Evolutionary conservation across 1,140 invertebrate species (phyloP).

Genomic region (Drosophila ohnishii): DNA sequence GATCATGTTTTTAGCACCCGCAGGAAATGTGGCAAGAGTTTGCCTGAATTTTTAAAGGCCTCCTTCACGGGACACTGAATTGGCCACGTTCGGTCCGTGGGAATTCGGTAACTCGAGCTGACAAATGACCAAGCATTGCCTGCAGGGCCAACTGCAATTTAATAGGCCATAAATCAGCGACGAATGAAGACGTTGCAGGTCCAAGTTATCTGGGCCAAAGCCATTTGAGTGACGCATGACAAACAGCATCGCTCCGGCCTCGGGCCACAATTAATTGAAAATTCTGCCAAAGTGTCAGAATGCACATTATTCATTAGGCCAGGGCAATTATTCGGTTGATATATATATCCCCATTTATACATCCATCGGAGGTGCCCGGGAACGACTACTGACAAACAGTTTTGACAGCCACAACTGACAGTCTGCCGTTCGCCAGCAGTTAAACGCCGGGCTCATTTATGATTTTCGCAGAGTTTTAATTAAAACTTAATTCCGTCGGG

Average conservation of each 20-base stretch:
- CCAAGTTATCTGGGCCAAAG: constrained; percentile 42
- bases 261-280: constrained; percentile 49
- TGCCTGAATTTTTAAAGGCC: constrained; percentile 28
- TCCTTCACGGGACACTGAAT: constrained; percentile 45
- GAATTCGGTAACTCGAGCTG: constrained; percentile 30
- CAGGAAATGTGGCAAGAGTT: constrained; percentile 34
- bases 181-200: constrained; percentile 47
- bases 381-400: constrained; percentile 16
- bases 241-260: constrained; percentile 24
- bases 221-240: constrained; percentile 48
- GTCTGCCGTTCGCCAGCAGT: constrained; percentile 9
- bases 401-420: constrained; percentile 39
- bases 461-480: constrained; percentile 59
- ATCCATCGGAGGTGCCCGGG: constrained; percentile 16
- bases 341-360: constrained; percentile 5
- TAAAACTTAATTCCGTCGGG: constrained; percentile 47
- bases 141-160: constrained; percentile 57
- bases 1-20: constrained; percentile 44
- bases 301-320: constrained; percentile 44
- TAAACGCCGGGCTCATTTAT: constrained; percentile 11
- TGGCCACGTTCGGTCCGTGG: constrained; percentile 37
- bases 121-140: constrained; percentile 21
- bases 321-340: constrained; percentile 36
- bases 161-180: constrained; percentile 65
- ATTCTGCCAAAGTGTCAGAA: constrained; percentile 50